Conservation (phyloP, 2,797 vertebrate species). For the Trachops cirrhosus region DNA sequence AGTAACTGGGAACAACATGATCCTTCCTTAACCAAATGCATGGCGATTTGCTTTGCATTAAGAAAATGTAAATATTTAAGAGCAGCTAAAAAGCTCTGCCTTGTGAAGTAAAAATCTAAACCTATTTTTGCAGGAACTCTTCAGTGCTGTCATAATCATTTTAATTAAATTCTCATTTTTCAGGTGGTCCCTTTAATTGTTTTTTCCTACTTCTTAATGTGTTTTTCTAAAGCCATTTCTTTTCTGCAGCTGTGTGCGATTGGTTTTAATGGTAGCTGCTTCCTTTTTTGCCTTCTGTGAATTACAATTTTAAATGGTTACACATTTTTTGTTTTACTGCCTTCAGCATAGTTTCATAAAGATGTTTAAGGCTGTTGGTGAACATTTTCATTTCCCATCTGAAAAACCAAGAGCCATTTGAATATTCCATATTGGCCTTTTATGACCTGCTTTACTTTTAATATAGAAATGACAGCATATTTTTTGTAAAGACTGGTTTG, state of each 20-base stretch:
- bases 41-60: slow-evolving; percentile 55
- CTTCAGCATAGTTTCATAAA: slow-evolving; percentile 73
- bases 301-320: slow-evolving; percentile 79
- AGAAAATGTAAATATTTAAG: slow-evolving; percentile 70
- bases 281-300: slow-evolving; percentile 78
- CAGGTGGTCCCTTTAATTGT: slow-evolving; percentile 78
- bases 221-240: slow-evolving; percentile 77
- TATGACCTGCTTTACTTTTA: slow-evolving; percentile 67
- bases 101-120: slow-evolving; percentile 63
- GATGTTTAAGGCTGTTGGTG: slow-evolving; percentile 73
- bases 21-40: slow-evolving; percentile 35
- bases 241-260: slow-evolving; percentile 74
- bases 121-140: slow-evolving; percentile 58
- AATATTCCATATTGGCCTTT: slow-evolving; percentile 71
- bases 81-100: slow-evolving; percentile 52
- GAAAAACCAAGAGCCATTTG: slow-evolving; percentile 67
- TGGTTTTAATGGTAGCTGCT: slow-evolving; percentile 77
- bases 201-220: slow-evolving; percentile 78
- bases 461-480: slow-evolving; percentile 65
- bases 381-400: slow-evolving; percentile 74
- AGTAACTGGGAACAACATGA: not conserved
- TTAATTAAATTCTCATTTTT: slow-evolving; percentile 80
- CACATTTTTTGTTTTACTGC: slow-evolving; percentile 80
- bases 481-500: slow-evolving; percentile 59
- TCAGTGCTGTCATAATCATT: slow-evolving; percentile 72